These are phyloP conservation scores for Mellivora capensis DNA, from an alignment of 2,113 vertebrate species.

Conservation along the genomic window DNA sequence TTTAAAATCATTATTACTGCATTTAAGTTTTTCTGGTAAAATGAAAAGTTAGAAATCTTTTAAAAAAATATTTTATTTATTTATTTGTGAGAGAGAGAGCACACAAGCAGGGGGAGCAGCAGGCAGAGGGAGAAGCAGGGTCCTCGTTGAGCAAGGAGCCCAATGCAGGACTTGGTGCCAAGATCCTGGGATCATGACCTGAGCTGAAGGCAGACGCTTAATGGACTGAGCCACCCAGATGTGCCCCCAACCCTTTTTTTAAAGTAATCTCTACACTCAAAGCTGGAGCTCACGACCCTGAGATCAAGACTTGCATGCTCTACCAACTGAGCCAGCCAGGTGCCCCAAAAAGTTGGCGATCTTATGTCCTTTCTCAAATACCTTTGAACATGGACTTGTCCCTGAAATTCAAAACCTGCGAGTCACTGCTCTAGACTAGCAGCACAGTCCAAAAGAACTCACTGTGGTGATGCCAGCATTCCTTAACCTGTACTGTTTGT, in stretches of 20 bases:
- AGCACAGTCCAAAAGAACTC: neutral
- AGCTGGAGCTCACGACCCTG: neutral
- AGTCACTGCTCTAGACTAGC: neutral
- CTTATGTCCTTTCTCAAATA: neutral
- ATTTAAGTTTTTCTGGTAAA: slow-evolving; percentile 25
- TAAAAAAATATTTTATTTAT: neutral
- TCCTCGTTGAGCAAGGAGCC: too few relatives aligned
- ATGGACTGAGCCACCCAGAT: too few relatives aligned
- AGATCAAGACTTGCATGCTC: neutral
- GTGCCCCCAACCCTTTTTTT: neutral
- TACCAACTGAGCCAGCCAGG: neutral
- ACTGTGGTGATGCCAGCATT: too few relatives aligned
- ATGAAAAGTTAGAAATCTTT: neutral
- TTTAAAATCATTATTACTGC: neutral
- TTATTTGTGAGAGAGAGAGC: neutral
- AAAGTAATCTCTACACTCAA: neutral
- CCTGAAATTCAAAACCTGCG: neutral
- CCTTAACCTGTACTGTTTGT: neutral
- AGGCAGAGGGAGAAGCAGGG: neutral
- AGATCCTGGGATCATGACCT: too few relatives aligned
- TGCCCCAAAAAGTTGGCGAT: neutral
- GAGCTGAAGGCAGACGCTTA: too few relatives aligned
- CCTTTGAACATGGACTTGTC: neutral
- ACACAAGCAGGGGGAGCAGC: neutral
- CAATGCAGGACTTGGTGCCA: too few relatives aligned